Evolutionary conservation across 2,797 vertebrate genomes (phyloP).

Genomic region (Stomatorhinus walkeri): DNA sequence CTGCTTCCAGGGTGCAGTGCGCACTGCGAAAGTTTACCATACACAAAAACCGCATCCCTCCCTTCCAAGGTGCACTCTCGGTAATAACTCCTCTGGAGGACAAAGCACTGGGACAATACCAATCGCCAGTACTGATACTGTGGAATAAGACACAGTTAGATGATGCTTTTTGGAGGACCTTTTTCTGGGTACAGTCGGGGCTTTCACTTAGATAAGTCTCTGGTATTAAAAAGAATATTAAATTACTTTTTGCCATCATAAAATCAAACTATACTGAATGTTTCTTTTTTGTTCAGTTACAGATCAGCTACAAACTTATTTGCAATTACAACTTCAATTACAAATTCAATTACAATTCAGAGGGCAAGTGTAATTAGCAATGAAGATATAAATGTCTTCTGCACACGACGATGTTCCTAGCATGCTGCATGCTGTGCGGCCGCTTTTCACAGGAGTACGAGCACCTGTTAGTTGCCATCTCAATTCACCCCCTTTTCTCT

Average conservation of each 20-base stretch:
- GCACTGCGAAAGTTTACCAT: conserved; percentile 36
- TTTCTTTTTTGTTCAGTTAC: neutral
- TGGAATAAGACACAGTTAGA: neutral
- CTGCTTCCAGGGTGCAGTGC: conserved; percentile 22
- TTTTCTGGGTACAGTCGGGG: neutral
- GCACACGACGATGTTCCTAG: neutral
- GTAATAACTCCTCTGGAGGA: neutral
- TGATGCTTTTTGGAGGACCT: neutral
- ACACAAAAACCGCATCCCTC: conserved; percentile 30
- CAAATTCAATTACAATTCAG: neutral
- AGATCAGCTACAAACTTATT: neutral
- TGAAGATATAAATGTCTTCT: neutral
- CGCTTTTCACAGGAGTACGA: neutral
- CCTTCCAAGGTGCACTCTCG: conserved; percentile 25
- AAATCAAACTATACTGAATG: neutral
- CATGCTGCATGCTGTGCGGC: neutral
- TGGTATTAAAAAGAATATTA: neutral
- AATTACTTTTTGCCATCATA: neutral
- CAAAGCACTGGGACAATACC: neutral
- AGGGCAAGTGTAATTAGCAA: neutral
- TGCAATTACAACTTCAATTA: neutral
- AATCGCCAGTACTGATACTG: neutral
- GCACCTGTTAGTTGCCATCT: neutral
- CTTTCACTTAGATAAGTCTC: neutral
- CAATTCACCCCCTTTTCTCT: neutral